A percentile compares a stretch with the other conserved stretches of the same genome.
Evolutionary conservation across 2,113 vertebrate species (phyloP).

Genomic region (Coptodon bakossiorum): DNA sequence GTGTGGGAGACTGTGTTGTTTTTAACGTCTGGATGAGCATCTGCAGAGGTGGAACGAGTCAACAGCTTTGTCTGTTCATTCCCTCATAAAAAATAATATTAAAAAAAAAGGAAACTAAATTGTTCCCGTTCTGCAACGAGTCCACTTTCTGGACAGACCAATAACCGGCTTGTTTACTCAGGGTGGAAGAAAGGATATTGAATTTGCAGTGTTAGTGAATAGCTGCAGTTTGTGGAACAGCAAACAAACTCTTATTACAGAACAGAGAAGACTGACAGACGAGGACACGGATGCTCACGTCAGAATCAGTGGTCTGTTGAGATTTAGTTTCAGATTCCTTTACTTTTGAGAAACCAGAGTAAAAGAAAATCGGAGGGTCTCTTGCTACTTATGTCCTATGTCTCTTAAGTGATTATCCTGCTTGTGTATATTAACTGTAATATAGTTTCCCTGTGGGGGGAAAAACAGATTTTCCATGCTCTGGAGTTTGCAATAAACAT

Average conservation of each 20-base stretch:
- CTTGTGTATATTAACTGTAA: neutral
- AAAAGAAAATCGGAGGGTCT: neutral
- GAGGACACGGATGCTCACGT: neutral
- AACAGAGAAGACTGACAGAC: neutral
- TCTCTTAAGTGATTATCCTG: neutral
- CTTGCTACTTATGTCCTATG: neutral
- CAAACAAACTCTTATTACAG: conserved; percentile 24
- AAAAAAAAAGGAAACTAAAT: conserved; percentile 37
- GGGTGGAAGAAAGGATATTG: conserved; percentile 49
- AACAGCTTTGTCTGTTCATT: neutral
- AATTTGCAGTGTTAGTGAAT: conserved; percentile 2
- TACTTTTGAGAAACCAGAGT: neutral
- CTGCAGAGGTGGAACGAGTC: neutral
- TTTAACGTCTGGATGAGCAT: neutral
- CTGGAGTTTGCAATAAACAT: neutral
- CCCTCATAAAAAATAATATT: neutral
- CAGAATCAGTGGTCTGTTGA: neutral
- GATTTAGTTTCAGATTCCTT: neutral
- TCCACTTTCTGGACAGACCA: neutral
- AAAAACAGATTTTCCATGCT: neutral
- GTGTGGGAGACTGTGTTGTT: neutral
- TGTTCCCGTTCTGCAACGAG: conserved; percentile 23
- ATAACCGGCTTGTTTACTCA: conserved; percentile 48
- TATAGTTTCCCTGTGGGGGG: neutral
- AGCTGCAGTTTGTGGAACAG: conserved; percentile 27